These are phyloP conservation scores for Gymnoscelis rufifasciata DNA, from an alignment of 2,888 invertebrate genomes.

Conservation along the genomic window DNA sequence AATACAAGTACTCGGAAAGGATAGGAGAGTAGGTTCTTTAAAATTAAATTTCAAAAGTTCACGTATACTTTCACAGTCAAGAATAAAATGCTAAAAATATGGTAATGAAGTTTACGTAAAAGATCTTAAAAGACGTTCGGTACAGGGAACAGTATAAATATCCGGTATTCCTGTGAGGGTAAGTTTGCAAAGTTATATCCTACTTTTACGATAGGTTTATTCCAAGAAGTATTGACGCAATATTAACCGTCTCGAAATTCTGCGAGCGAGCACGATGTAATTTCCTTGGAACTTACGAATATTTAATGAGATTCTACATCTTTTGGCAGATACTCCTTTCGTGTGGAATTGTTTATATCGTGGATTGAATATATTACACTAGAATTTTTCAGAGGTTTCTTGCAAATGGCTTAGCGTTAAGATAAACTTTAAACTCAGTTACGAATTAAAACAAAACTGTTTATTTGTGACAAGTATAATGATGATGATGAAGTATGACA, in stretches of 20 bases:
- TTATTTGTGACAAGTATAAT: no score
- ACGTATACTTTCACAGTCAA: neutral
- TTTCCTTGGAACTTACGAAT: constrained; percentile 2
- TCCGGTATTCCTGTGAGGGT: constrained; percentile 22
- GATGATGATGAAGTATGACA: no score
- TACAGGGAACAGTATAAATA: constrained; percentile 40
- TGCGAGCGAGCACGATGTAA: constrained; percentile 3
- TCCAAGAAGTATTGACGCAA: constrained; percentile 7
- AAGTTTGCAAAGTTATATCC: constrained; percentile 18
- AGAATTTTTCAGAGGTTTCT: no score
- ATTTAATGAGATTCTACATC: constrained; percentile 2
- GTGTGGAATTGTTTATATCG: no score
- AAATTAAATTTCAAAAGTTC: neutral
- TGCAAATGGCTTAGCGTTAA: no score
- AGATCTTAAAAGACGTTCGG: constrained; percentile 27
- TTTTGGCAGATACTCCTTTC: no score
- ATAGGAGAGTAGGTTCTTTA: no score
- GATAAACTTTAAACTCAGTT: no score
- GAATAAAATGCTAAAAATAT: neutral
- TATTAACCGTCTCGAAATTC: constrained; percentile 7
- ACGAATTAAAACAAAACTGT: no score
- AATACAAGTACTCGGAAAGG: no score
- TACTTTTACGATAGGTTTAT: constrained; percentile 20
- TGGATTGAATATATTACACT: no score
- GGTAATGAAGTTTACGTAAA: constrained; percentile 2